Conservation (phyloP, 2,113 vertebrate species). For the Fregata magnificens region DNA sequence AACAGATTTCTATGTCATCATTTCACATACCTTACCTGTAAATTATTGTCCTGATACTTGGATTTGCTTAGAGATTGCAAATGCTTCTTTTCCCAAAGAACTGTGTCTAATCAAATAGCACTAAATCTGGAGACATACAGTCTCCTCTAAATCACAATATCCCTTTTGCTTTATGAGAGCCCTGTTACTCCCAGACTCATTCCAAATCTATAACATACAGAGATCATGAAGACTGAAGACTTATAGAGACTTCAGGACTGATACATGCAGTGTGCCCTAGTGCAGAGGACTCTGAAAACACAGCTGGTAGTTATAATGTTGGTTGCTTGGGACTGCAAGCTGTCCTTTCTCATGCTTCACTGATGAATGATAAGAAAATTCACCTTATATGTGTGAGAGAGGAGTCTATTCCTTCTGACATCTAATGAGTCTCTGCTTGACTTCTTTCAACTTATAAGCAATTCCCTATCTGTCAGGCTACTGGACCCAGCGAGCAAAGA, state of each 20-base stretch:
- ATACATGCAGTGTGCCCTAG: neutral
- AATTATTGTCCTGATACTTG: neutral
- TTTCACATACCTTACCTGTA: neutral
- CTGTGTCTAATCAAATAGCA: neutral
- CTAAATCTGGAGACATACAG: neutral
- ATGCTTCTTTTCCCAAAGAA: neutral
- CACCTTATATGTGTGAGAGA: neutral
- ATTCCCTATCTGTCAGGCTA: neutral
- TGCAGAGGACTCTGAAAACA: neutral
- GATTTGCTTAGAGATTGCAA: neutral
- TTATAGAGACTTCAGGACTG: neutral
- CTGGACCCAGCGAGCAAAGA: neutral
- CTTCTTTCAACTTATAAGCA: neutral
- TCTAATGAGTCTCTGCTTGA: neutral
- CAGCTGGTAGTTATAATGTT: neutral
- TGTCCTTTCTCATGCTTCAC: neutral
- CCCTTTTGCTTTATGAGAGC: neutral
- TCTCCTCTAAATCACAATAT: neutral
- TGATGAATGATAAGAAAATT: neutral
- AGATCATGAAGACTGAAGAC: neutral
- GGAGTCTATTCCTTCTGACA: neutral
- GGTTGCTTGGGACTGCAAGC: neutral
- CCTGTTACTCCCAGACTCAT: neutral
- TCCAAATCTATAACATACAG: neutral
- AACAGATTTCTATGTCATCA: neutral